Evolutionary conservation across 2,888 invertebrate species (phyloP).

Genomic region (Polydesmus complanatus): DNA sequence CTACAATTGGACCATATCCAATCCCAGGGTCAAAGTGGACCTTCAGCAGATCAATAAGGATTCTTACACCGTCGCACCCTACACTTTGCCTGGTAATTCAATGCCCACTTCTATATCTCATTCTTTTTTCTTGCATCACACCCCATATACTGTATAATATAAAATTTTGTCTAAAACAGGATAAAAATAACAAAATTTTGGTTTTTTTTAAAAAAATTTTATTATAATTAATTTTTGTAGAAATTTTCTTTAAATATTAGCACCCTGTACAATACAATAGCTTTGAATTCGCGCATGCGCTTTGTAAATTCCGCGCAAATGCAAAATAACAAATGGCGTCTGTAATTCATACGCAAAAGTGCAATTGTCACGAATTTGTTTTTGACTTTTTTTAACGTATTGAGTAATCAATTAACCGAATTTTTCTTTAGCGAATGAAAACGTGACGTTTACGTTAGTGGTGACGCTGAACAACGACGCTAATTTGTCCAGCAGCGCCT

Average conservation of each 20-base stretch:
- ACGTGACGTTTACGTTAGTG: slow-evolving; percentile 4
- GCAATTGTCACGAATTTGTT: no score
- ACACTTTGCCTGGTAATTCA: slow-evolving; percentile 3
- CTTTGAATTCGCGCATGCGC: no score
- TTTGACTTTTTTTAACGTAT: no score
- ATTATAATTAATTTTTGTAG: background rate
- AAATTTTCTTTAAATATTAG: no score
- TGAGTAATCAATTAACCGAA: background rate
- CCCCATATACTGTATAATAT: no score
- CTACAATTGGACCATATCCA: slow-evolving; percentile 5
- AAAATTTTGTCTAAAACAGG: no score
- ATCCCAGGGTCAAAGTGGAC: slow-evolving; percentile 9
- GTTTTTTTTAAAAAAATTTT: background rate
- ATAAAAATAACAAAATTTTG: no score
- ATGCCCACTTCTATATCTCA: background rate
- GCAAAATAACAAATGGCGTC: no score
- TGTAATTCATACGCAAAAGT: no score
- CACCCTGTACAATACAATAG: no score
- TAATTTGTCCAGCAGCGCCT: background rate
- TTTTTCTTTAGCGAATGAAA: slow-evolving; percentile 4
- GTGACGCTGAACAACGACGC: slow-evolving; percentile 3
- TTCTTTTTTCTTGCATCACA: no score
- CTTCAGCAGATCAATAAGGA: background rate
- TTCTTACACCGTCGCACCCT: slow-evolving; percentile 3
- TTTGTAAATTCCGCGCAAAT: no score